A percentile compares a stretch with the other conserved stretches of the same genome.
These are phyloP conservation scores for Protosalanx chinensis DNA, from an alignment of 2,797 vertebrate genomes.

Conservation along the genomic window DNA sequence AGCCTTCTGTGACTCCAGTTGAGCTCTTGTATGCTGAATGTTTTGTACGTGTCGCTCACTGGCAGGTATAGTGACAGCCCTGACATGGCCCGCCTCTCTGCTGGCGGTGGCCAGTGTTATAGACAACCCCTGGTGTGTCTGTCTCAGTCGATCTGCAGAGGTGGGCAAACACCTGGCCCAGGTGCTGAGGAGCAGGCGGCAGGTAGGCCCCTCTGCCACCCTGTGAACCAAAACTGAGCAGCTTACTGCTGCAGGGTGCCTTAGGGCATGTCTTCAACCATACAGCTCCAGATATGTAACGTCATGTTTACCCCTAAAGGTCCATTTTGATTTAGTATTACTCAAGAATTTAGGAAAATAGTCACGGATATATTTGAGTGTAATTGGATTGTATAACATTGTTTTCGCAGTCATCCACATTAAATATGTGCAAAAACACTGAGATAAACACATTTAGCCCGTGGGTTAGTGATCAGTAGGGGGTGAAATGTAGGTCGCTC, in stretches of 20 bases:
- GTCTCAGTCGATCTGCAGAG: conserved; percentile 89
- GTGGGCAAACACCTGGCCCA: conserved; percentile 95
- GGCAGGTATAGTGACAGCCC: conserved; percentile 86
- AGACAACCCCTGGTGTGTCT: conserved; percentile 97
- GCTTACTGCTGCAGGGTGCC: not conserved
- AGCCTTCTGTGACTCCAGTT: not conserved
- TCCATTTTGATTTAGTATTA: too few relatives aligned
- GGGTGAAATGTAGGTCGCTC: not conserved
- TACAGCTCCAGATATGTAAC: too few relatives aligned
- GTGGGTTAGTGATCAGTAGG: not conserved
- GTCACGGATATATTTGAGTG: too few relatives aligned
- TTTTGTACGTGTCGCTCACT: not conserved
- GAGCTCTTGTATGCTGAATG: not conserved
- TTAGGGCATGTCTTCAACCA: not conserved
- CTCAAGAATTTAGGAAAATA: too few relatives aligned
- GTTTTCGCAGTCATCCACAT: too few relatives aligned
- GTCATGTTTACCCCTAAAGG: too few relatives aligned
- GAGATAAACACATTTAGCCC: too few relatives aligned
- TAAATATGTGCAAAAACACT: too few relatives aligned
- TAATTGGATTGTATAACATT: too few relatives aligned
- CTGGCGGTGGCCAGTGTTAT: conserved; percentile 88
- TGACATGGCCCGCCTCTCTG: conserved; percentile 90
- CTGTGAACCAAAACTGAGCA: not conserved
- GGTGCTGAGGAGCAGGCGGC: conserved; percentile 84
- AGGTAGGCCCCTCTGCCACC: conserved; percentile 72